A percentile compares a stretch with the other conserved stretches of the same genome.
These are phyloP conservation scores for Stenurella melanura DNA, from an alignment of 2,888 invertebrate species.

Conservation along the genomic window DNA sequence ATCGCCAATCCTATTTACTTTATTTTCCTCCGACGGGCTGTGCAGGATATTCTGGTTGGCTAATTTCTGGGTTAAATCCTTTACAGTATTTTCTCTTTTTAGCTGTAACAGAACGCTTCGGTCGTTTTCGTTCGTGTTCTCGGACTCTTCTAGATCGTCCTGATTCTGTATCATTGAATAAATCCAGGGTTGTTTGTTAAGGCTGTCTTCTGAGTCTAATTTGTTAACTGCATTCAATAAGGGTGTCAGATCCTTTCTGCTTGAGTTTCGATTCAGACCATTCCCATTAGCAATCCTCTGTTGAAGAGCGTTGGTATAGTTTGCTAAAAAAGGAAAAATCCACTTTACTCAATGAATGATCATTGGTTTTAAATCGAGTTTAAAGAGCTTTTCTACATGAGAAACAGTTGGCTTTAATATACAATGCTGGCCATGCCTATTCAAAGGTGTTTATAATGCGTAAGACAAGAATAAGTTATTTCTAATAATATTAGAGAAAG, in stretches of 20 bases:
- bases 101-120: slow-evolving; percentile 80
- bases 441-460: no score
- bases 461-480: no score
- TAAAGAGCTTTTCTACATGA: not conserved
- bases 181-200: slow-evolving; percentile 71
- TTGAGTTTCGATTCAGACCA: slow-evolving; percentile 72
- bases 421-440: no score
- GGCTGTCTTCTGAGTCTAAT: slow-evolving; percentile 75
- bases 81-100: slow-evolving; percentile 89
- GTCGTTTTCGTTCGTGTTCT: slow-evolving; percentile 74
- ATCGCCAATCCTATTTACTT: slow-evolving; percentile 82
- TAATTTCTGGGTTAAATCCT: slow-evolving; percentile 90
- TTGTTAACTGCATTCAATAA: slow-evolving; percentile 77
- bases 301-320: slow-evolving; percentile 77
- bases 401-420: not conserved
- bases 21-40: slow-evolving; percentile 77
- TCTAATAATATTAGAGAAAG: no score
- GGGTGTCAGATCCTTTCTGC: slow-evolving; percentile 76
- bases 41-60: slow-evolving; percentile 81
- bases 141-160: slow-evolving; percentile 71
- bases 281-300: slow-evolving; percentile 79
- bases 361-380: not conserved
- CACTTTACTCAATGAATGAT: not conserved
- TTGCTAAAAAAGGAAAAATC: slow-evolving; percentile 71
- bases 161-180: slow-evolving; percentile 64